phyloP scores from a whole-genome alignment of 92 coral and sea anemone species.

The Parazoanthus darwini region DNA sequence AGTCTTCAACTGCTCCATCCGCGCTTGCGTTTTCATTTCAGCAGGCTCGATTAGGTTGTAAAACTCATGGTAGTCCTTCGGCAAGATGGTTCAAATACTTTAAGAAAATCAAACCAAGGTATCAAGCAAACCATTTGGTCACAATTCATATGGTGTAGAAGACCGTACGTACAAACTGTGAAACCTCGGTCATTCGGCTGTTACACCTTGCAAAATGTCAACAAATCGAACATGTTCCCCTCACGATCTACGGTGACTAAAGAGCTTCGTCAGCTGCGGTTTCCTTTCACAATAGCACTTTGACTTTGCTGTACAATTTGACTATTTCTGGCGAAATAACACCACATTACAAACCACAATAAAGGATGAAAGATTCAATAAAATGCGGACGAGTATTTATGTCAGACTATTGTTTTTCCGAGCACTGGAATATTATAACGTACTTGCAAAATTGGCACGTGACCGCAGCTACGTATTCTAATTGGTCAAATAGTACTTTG shows the following conservation, averaged over 20 bases:
- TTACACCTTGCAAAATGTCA: conserved; percentile 42
- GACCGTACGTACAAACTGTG: conserved; percentile 19
- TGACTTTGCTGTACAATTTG: conserved; percentile 7
- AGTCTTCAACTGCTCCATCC: conserved; percentile 32
- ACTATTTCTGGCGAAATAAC: conserved; percentile 2
- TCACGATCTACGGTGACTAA: not conserved
- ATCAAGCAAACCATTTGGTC: conserved; percentile 25
- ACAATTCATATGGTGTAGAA: not conserved
- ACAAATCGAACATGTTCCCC: conserved; percentile 28
- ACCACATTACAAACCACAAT: conserved; percentile 41
- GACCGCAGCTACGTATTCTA: conserved; percentile 4
- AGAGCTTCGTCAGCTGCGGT: not conserved
- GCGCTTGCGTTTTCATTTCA: conserved; percentile 30
- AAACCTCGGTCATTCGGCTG: conserved; percentile 1
- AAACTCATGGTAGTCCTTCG: not conserved
- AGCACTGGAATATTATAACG: conserved; percentile 32
- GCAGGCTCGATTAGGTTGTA: not conserved
- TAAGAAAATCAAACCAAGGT: not conserved
- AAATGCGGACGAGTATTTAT: conserved; percentile 12
- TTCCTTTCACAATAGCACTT: not conserved
- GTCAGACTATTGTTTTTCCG: conserved; percentile 35
- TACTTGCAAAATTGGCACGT: conserved; percentile 30
- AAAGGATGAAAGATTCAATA: not conserved
- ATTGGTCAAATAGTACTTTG: conserved; percentile 26
- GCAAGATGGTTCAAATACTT: not conserved